Percentiles rank a stretch among this genome's conserved stretches.
Evolutionary conservation across 2,797 vertebrate genomes (phyloP).

Genomic region (Borostomias antarcticus): DNA sequence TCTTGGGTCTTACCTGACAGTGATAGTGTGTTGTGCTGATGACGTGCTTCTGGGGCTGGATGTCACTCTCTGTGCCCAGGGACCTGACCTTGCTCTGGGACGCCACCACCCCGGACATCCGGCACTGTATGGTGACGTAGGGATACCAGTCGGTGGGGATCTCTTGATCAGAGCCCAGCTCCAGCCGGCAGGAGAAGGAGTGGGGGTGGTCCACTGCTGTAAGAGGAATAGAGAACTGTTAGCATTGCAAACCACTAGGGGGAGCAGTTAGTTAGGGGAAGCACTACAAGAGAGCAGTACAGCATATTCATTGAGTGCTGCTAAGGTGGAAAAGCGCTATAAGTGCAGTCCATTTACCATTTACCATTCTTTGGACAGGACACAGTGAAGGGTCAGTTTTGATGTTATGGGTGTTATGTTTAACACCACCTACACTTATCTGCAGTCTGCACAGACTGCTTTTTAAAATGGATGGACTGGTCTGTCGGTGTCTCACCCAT

Average conservation of each 20-base stretch:
- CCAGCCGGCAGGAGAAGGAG: slow-evolving; percentile 92
- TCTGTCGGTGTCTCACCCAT: slow-evolving; percentile 80
- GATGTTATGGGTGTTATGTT: too few species aligned
- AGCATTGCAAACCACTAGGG: slow-evolving; percentile 24
- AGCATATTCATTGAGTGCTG: background rate
- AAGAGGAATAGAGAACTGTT: slow-evolving; percentile 18
- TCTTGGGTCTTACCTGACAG: slow-evolving; percentile 86
- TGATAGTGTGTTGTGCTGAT: slow-evolving; percentile 87
- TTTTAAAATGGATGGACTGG: background rate
- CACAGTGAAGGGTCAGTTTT: too few species aligned
- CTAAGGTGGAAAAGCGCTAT: too few species aligned
- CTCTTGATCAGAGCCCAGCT: slow-evolving; percentile 96
- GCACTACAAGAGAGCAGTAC: background rate
- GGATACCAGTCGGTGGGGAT: slow-evolving; percentile 93
- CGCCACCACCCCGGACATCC: slow-evolving; percentile 82
- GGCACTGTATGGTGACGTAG: slow-evolving; percentile 90
- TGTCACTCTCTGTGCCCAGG: slow-evolving; percentile 86
- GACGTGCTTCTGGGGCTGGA: slow-evolving; percentile 92
- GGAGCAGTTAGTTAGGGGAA: slow-evolving; percentile 23
- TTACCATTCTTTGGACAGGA: too few species aligned
- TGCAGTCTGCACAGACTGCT: too few species aligned
- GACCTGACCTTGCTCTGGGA: slow-evolving; percentile 88
- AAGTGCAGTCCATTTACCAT: too few species aligned
- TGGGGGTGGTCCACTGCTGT: slow-evolving; percentile 92
- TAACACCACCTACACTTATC: background rate